Evolutionary conservation across 2,888 invertebrate genomes (phyloP), one percentile per base, ranked within the genome.

Genomic region (Tanypteryx hageni): DNA sequence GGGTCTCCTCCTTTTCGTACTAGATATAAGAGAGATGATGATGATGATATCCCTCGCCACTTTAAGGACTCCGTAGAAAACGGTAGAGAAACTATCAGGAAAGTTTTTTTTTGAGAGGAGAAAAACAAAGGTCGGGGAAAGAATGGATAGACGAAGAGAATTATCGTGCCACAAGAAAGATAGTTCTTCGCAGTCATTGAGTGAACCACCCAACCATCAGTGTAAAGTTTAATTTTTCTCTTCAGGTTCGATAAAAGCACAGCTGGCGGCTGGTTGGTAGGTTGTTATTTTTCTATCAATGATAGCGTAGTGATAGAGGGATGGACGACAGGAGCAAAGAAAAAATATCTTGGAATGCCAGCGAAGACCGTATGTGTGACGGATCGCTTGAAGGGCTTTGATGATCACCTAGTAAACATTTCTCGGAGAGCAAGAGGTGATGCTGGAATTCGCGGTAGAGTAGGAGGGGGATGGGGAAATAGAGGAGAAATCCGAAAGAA

Each of bases 401-500:
- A 89, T 89, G 64, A 89, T 89, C 89, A 64, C 44, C 61, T 56
- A 44, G 64, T n/a, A 22, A 61, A 27, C 64, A 56, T 61, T 68
- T 89, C 89, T 64, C 64, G 68, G 44, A 56, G 64, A 56, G 64
- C n/a, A 44, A 68, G 68, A 89, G 44, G 44, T 18, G 64, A n/a
- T 27, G 1, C 27, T 44, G 44, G 56, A 89, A 56, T 89, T 59
- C 31, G 59, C 86, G 59, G 22, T 84, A 9, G 82, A 14, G 10
- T 9, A 82, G 44, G 27, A 10, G 14, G 44, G 44, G 14, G 44
- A 16, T 4, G 64, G 64, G 1, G 64, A 5, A 44, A 44, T 44
- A 5, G 44, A 44, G 5, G 44, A 44, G 44, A 44, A 44, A 44
- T 44, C 44, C 44, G 44, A 44, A 44, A 44, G 44, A 44, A 0